phyloP scores from a whole-genome alignment of 64 coral and sea anemone species.

The Anthopleura sola region DNA sequence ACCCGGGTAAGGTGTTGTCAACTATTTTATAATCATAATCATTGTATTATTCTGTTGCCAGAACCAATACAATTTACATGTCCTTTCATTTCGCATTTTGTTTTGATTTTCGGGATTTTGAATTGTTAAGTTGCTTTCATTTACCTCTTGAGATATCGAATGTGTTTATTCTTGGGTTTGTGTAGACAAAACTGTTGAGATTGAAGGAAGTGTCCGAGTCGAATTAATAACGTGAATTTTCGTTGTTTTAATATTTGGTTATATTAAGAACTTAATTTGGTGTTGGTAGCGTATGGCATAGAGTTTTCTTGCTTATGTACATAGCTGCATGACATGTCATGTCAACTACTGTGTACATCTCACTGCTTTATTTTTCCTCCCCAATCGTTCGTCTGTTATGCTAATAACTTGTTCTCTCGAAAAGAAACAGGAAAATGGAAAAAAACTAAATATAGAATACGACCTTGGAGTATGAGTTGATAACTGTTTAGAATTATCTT shows the following conservation, averaged over 20 bases:
- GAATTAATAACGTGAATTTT: background rate
- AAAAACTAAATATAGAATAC: background rate
- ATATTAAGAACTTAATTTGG: too few species aligned
- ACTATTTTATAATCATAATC: background rate
- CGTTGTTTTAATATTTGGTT: background rate
- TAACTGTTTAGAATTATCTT: too few species aligned
- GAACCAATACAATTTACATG: background rate
- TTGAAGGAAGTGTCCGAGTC: background rate
- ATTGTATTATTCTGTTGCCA: background rate
- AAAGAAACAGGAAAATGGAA: background rate
- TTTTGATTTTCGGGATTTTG: background rate
- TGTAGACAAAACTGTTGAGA: background rate
- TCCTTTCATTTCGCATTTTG: background rate
- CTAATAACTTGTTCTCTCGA: background rate
- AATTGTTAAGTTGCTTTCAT: background rate
- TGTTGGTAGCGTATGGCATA: too few species aligned
- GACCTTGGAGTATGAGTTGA: too few species aligned
- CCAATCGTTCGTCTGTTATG: background rate
- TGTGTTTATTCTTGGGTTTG: background rate
- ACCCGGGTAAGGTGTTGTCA: constrained; percentile 9
- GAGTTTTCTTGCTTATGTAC: background rate
- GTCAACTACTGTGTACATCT: background rate
- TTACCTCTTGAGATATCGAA: background rate
- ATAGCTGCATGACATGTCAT: background rate
- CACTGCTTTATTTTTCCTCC: background rate